A percentile compares a stretch with the other conserved stretches of the same genome.
phyloP scores from a whole-genome alignment of 2,113 vertebrate genomes.

The Odobenus rosmarus region DNA sequence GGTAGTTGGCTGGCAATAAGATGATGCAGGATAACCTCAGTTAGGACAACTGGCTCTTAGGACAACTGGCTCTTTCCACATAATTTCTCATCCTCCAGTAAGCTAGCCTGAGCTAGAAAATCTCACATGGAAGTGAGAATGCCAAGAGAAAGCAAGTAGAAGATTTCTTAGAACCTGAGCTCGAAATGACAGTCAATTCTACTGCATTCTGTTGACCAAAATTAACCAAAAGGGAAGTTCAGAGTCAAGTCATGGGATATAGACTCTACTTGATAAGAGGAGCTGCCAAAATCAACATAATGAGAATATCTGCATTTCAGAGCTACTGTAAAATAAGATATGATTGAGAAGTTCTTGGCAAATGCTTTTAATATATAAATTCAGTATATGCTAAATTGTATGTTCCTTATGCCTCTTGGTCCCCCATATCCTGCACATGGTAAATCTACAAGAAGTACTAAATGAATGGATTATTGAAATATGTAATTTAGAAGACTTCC shows the following conservation, averaged over 20 bases:
- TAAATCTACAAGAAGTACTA: background rate
- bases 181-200: background rate
- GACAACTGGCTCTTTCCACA: background rate
- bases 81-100: background rate
- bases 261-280: background rate
- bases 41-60: background rate
- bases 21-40: background rate
- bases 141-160: background rate
- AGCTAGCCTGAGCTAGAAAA: background rate
- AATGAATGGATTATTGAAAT: background rate
- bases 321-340: background rate
- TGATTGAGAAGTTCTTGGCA: background rate
- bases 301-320: background rate
- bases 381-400: background rate
- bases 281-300: background rate
- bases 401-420: background rate
- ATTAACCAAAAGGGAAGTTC: background rate
- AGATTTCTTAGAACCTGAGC: background rate
- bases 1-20: background rate
- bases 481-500: background rate
- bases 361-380: conserved; percentile 27
- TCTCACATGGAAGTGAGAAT: background rate
- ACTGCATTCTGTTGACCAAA: background rate
- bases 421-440: background rate
- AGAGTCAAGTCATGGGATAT: background rate